A percentile compares a stretch with the other conserved stretches of the same genome.
These are phyloP conservation scores for Procambarus clarkii DNA, from an alignment of 1,140 invertebrate species.

Conservation along the genomic window DNA sequence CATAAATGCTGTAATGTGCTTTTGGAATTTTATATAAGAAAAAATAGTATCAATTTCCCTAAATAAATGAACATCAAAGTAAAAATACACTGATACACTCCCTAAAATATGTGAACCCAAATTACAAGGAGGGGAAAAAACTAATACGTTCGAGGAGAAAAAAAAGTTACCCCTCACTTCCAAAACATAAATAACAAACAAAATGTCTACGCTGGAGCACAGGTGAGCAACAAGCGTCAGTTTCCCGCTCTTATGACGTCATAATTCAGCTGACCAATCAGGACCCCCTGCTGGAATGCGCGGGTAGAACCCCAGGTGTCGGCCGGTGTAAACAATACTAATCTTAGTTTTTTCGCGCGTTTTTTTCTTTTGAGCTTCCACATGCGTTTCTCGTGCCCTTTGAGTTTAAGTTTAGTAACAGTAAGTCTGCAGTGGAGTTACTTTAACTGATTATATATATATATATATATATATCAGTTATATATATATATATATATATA, in stretches of 20 bases:
- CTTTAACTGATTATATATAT: background rate
- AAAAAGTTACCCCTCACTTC: background rate
- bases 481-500: too few relatives aligned
- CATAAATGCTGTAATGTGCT: too few relatives aligned
- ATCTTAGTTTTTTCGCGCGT: background rate
- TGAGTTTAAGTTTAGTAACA: background rate
- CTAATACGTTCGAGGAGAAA: background rate
- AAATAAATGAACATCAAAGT: too few relatives aligned
- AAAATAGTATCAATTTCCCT: too few relatives aligned
- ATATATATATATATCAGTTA: conserved; percentile 1
- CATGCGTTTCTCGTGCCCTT: background rate
- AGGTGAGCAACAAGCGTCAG: conserved; percentile 54
- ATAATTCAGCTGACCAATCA: conserved; percentile 63
- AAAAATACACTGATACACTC: too few relatives aligned
- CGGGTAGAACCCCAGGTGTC: conserved; percentile 32
- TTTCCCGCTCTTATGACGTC: conserved; percentile 56
- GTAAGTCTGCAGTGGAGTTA: too few relatives aligned
- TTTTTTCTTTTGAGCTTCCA: background rate
- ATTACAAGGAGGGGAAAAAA: too few relatives aligned
- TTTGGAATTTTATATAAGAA: too few relatives aligned
- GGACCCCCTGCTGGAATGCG: conserved; percentile 45
- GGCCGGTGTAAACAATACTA: conserved; percentile 4
- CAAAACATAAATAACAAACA: conserved; percentile 5
- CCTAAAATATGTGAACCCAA: too few relatives aligned
- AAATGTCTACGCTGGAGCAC: conserved; percentile 4